phyloP scores from a whole-genome alignment of 2,113 vertebrate species.

The Smithornis capensis region DNA sequence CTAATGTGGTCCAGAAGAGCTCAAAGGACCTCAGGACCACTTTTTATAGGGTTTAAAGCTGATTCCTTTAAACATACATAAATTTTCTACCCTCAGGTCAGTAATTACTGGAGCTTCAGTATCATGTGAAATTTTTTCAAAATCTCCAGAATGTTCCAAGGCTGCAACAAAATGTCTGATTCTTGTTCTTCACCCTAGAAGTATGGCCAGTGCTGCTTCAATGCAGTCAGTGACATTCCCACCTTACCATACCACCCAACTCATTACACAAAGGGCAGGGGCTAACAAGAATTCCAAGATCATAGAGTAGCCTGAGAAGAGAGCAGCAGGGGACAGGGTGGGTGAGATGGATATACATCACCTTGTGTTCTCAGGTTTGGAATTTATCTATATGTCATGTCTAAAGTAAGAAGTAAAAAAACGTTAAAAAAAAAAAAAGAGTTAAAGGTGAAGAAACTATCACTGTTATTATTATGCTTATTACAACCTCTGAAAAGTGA shows the following conservation, averaged over 20 bases:
- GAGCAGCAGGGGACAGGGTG: too few relatives aligned
- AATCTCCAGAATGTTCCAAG: neutral
- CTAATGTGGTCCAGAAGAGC: neutral
- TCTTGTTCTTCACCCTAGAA: neutral
- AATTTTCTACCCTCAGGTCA: neutral
- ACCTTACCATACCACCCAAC: neutral
- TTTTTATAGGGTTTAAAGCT: neutral
- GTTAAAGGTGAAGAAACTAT: neutral
- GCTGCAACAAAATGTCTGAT: neutral
- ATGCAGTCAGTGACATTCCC: neutral
- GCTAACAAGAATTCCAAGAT: neutral
- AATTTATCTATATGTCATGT: neutral
- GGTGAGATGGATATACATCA: fast-evolving
- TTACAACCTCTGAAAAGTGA: neutral
- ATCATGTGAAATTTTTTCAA: neutral
- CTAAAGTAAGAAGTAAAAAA: neutral
- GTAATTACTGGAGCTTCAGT: neutral
- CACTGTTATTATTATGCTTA: neutral
- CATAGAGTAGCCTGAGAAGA: neutral
- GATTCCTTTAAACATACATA: neutral
- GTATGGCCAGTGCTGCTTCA: neutral
- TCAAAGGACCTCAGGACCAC: neutral
- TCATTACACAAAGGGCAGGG: neutral
- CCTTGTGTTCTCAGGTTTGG: neutral
- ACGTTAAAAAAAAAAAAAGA: neutral